Evolutionary conservation across 2,113 vertebrate species (phyloP).

Genomic region (Hipposideros armiger): DNA sequence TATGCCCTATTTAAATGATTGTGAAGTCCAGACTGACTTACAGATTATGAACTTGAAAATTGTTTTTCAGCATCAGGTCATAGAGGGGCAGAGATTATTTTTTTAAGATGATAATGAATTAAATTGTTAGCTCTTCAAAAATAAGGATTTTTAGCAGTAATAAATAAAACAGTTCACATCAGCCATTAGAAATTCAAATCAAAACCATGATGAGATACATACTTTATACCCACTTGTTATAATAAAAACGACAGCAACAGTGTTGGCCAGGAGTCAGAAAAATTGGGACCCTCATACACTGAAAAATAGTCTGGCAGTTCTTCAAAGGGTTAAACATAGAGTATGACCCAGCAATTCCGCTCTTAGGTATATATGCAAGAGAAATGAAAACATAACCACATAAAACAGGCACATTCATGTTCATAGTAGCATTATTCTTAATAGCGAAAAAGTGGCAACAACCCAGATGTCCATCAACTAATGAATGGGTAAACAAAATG

Average conservation of each 20-base stretch:
- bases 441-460: background rate
- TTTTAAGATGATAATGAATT: background rate
- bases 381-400: background rate
- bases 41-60: background rate
- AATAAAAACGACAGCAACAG: background rate
- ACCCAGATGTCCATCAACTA: background rate
- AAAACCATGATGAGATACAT: background rate
- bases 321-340: background rate
- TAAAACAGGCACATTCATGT: background rate
- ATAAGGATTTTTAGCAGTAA: background rate
- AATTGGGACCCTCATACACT: background rate
- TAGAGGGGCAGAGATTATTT: background rate
- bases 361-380: background rate
- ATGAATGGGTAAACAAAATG: background rate
- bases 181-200: background rate
- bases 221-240: background rate
- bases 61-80: background rate
- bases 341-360: background rate
- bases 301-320: background rate
- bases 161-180: background rate
- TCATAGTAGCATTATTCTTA: background rate
- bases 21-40: background rate
- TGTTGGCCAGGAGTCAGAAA: background rate
- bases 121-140: constrained; percentile 13
- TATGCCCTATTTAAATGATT: background rate